phyloP scores from a whole-genome alignment of 2,888 invertebrate genomes.

The Zelleria hepariella region DNA sequence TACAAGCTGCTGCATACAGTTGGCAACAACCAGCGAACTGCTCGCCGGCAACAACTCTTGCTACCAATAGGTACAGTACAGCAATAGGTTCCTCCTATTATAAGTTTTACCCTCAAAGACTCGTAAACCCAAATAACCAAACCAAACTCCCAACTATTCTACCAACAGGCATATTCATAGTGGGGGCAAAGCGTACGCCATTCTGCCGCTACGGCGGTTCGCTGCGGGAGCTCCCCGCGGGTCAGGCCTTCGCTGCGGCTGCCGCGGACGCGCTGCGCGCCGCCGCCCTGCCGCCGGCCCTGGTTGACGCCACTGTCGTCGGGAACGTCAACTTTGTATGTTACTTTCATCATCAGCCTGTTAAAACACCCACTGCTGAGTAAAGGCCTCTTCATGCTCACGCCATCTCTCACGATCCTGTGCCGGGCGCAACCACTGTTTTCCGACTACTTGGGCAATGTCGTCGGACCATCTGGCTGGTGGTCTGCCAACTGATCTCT shows the following conservation, averaged over 20 bases:
- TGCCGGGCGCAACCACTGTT: no score
- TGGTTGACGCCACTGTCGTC: constrained; percentile 45
- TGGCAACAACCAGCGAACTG: no score
- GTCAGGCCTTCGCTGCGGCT: constrained; percentile 47
- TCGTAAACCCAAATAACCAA: no score
- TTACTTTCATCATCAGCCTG: no score
- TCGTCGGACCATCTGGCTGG: no score
- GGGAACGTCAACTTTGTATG: constrained; percentile 57
- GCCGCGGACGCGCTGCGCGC: constrained; percentile 45
- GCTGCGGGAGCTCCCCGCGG: constrained; percentile 45
- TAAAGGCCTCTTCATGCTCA: no score
- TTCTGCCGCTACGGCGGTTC: constrained; percentile 54
- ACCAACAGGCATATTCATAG: constrained; percentile 51
- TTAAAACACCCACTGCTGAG: no score
- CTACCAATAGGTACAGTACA: background rate
- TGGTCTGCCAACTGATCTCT: no score
- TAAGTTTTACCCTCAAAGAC: background rate
- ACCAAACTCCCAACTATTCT: background rate
- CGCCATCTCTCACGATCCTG: no score
- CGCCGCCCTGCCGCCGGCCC: constrained; percentile 34
- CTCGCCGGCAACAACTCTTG: background rate
- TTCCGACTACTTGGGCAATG: no score
- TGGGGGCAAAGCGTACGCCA: constrained; percentile 59
- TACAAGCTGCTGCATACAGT: background rate
- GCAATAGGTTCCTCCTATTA: background rate